Base-by-base conservation (phyloP, 2,113 vertebrate species). In the Myiozetetes cayanensis region DNA sequence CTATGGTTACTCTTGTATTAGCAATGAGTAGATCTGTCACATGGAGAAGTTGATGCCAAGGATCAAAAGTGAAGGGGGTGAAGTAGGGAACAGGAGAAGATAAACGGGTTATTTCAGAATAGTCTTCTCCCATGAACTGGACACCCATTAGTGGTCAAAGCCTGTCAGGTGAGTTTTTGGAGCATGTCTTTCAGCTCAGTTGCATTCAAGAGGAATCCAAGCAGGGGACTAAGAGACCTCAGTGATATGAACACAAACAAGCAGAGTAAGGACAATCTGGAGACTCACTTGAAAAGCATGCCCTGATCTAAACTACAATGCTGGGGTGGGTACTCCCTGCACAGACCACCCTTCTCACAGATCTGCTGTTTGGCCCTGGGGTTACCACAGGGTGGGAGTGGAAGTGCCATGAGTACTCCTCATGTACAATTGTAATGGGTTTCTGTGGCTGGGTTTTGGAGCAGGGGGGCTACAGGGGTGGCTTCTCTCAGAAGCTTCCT, bases 221-320 rank as follows among this genome's bases (percentile, higher is more conserved):
- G 25, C 10, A 7, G 3, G 22, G 19, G 37, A 31, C 30, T 47
- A 22, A 70, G 31, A 47, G 17, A 83, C 15, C 15, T 61, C 39
- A 10, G 14, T 56, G 25, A 49, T 24, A 47, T 0, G 1, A 85
- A 67, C 18, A 6, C 39, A 25, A 90, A 46, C 30, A 75, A 6
- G 9, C 18, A 3, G 63, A 59, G 35, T 1, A 22, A 28, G 30
- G 44, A 55, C 59, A 47, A 9, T 0, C 0, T 1, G 13, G 30
- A 81, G 21, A 41, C 10, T 25, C 41, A 4, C 28, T 46, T 58
- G 35, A 24, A 46, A 68, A 79, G 22, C 23, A 47, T 0, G 6
- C 3, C 21, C 59, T 24, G 17, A 62, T 12, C n/a, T 5, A 35
- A 58, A 47, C 7, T 8, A 7, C 20, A 53, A 12, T 2, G 11